Conservation (phyloP, 2,113 vertebrate species). For the Maccullochella peelii region DNA sequence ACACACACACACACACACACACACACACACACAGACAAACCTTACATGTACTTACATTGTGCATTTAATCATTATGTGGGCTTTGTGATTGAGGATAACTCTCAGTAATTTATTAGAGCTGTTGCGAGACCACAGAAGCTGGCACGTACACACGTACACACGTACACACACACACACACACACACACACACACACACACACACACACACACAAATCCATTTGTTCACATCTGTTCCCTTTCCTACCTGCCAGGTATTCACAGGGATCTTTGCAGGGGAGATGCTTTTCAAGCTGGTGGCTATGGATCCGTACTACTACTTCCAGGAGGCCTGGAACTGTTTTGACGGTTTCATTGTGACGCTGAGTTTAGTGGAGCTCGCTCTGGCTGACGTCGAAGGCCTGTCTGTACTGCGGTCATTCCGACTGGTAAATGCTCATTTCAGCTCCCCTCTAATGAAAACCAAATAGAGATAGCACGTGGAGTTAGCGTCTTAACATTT, state of each 20-base stretch:
- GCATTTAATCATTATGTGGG: constrained; percentile 2
- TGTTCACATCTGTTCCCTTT: constrained; percentile 33
- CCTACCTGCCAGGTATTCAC: constrained; percentile 91
- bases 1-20: neutral
- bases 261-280: constrained; percentile 98
- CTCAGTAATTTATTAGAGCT: constrained; percentile 37
- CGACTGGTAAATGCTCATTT: constrained; percentile 89
- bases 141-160: neutral
- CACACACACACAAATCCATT: constrained; percentile 5
- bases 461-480: neutral
- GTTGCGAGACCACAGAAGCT: neutral
- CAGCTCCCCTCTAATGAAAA: neutral
- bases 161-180: neutral
- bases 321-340: constrained; percentile 99
- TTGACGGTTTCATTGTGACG: constrained; percentile 97
- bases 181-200: constrained; percentile 16
- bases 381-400: constrained; percentile 94
- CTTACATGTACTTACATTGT: constrained; percentile 1
- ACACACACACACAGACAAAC: neutral
- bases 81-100: constrained; percentile 15
- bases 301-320: constrained; percentile 99
- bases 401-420: constrained; percentile 98
- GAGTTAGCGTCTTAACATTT: neutral
- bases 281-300: constrained; percentile 97
- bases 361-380: constrained; percentile 97